Percentiles rank a stretch among this genome's conserved stretches.
Evolutionary conservation across 2,113 vertebrate genomes (phyloP).

Genomic region (Brachionichthys hirsutus): DNA sequence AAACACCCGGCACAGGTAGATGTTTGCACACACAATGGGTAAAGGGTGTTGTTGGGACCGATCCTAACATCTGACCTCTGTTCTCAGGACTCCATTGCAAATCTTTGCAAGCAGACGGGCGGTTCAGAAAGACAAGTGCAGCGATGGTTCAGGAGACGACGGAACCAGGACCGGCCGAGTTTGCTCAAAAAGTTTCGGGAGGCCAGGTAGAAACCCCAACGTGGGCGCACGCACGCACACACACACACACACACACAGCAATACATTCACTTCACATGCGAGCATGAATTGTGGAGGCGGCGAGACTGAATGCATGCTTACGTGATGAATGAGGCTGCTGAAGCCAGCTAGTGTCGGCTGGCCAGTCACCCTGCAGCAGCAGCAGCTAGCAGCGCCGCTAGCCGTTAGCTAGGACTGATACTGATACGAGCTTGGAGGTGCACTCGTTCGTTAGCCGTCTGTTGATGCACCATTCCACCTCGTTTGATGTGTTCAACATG

Average conservation of each 20-base stretch:
- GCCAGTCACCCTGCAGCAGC: not conserved
- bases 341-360: constrained; percentile 9
- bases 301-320: constrained; percentile 24
- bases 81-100: constrained; percentile 64
- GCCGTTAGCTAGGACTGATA: constrained; percentile 3
- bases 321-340: constrained; percentile 16
- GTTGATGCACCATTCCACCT: not conserved
- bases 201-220: constrained; percentile 80
- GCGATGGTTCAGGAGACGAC: constrained; percentile 90
- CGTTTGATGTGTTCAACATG: constrained; percentile 1
- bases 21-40: not conserved
- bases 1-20: constrained; percentile 77
- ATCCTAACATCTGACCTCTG: constrained; percentile 1
- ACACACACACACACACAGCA: not conserved
- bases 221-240: not conserved
- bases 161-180: constrained; percentile 94
- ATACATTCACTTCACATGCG: constrained; percentile 15
- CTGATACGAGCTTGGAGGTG: not conserved
- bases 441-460: not conserved
- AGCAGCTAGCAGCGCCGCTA: not conserved
- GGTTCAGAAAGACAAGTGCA: constrained; percentile 85
- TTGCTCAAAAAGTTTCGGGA: constrained; percentile 94
- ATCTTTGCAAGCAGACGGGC: constrained; percentile 72
- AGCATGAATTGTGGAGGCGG: constrained; percentile 18
- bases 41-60: not conserved